A percentile compares a stretch with the other conserved stretches of the same genome.
Conservation (phyloP, 2,113 vertebrate genomes). For the Thamnaconus septentrionalis region DNA sequence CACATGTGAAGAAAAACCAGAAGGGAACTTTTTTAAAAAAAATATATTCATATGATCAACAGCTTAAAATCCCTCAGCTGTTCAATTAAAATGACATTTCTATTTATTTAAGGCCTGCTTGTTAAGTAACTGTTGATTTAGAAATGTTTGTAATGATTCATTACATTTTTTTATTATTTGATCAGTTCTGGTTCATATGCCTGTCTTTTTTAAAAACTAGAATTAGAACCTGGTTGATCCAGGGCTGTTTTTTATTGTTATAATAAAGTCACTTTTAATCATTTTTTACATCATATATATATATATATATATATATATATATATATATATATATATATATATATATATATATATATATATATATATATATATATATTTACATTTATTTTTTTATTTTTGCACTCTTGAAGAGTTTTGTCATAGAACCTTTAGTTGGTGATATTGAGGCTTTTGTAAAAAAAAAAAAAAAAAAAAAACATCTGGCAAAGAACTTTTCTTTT, state of each 20-base stretch:
- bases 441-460: too few species aligned
- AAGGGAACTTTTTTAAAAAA: neutral
- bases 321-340: too few species aligned
- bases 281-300: too few species aligned
- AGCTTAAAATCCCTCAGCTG: neutral
- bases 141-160: slow-evolving; percentile 16
- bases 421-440: too few species aligned
- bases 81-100: slow-evolving; percentile 10
- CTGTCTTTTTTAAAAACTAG: neutral
- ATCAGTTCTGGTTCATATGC: neutral
- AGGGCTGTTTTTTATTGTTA: slow-evolving; percentile 11
- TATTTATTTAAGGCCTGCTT: slow-evolving; percentile 37
- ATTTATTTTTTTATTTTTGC: too few species aligned
- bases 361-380: too few species aligned
- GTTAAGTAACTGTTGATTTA: neutral
- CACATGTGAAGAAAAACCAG: neutral
- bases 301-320: too few species aligned
- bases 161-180: slow-evolving; percentile 19
- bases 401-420: too few species aligned
- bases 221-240: slow-evolving; percentile 26
- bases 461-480: too few species aligned
- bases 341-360: too few species aligned
- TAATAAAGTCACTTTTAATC: neutral
- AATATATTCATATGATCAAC: slow-evolving; percentile 29
- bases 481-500: too few species aligned